Percentiles rank a stretch among this genome's conserved stretches.
These are phyloP conservation scores for Cataglyphis livida DNA, from an alignment of 2,888 invertebrate species.

Conservation along the genomic window DNA sequence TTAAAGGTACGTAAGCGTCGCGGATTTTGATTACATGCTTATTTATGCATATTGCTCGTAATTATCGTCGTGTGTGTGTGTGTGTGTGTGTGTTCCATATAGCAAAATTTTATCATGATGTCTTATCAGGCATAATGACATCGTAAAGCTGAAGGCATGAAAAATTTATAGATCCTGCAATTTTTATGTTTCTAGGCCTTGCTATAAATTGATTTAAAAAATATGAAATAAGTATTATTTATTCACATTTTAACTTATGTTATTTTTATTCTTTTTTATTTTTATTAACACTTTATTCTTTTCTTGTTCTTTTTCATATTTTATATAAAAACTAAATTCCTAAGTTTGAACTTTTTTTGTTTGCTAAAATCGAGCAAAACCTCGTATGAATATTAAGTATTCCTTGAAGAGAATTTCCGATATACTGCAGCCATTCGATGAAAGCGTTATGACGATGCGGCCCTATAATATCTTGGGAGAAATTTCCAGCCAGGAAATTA, in stretches of 20 bases:
- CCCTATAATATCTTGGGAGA: constrained; percentile 11
- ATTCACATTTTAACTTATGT: not conserved
- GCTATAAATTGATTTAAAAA: not conserved
- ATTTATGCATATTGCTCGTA: not conserved
- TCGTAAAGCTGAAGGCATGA: not conserved
- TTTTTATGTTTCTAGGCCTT: not conserved
- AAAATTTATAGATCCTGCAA: not conserved
- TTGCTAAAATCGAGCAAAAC: constrained; percentile 2
- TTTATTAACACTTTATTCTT: not conserved
- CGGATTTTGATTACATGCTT: not conserved
- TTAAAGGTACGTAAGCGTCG: constrained; percentile 90
- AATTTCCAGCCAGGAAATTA: constrained; percentile 42
- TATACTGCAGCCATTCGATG: not conserved
- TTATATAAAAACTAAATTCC: not conserved
- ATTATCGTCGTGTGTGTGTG: not conserved
- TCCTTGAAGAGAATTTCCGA: constrained; percentile 12
- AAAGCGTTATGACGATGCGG: not conserved
- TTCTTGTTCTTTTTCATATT: not conserved
- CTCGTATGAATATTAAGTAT: not conserved
- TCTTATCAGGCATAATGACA: not conserved
- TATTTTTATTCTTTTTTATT: not conserved
- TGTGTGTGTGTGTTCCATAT: not conserved
- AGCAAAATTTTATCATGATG: not conserved
- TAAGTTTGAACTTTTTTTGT: not conserved
- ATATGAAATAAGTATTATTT: not conserved